Percentiles rank a stretch among this genome's conserved stretches.
Conservation (phyloP, 92 coral and sea anemone genomes). For the Hydrozoanthus gracilis region DNA sequence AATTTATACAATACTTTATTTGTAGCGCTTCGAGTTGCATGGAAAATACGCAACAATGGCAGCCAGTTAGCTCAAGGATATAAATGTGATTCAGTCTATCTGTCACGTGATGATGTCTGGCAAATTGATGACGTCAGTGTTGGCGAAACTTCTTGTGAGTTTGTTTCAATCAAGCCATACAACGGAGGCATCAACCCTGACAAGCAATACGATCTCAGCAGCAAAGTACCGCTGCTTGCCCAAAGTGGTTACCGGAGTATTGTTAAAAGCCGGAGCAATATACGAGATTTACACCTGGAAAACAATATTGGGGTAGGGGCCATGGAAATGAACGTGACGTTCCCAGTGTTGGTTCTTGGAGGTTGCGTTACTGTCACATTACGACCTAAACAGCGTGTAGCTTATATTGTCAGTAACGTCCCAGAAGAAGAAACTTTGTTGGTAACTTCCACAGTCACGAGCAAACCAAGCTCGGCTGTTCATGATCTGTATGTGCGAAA, state of each 20-base stretch:
- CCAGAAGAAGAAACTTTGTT: constrained; percentile 67
- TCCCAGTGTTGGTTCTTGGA: constrained; percentile 66
- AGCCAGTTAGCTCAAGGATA: constrained; percentile 70
- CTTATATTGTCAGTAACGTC: constrained; percentile 62
- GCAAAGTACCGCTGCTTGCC: constrained; percentile 57
- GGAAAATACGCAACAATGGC: constrained; percentile 83
- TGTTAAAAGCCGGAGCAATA: constrained; percentile 81
- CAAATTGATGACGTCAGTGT: constrained; percentile 74
- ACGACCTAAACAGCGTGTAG: constrained; percentile 39
- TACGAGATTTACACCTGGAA: constrained; percentile 62
- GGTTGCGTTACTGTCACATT: constrained; percentile 52
- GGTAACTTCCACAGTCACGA: constrained; percentile 49
- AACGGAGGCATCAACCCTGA: constrained; percentile 60
- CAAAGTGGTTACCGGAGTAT: constrained; percentile 72
- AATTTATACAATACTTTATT: neutral
- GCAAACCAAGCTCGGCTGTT: constrained; percentile 51
- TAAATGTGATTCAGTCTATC: constrained; percentile 79
- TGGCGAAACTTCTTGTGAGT: constrained; percentile 62
- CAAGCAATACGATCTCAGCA: constrained; percentile 42
- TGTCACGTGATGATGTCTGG: constrained; percentile 77
- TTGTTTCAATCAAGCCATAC: constrained; percentile 62
- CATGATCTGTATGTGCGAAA: constrained; percentile 67
- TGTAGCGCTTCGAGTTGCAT: constrained; percentile 59
- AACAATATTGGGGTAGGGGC: constrained; percentile 76
- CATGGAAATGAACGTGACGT: constrained; percentile 61